Percentiles rank a stretch among this genome's conserved stretches.
Conservation (phyloP, 30 jellyfish, hydroid and myxozoan species). For the Aurelia sp. region DNA sequence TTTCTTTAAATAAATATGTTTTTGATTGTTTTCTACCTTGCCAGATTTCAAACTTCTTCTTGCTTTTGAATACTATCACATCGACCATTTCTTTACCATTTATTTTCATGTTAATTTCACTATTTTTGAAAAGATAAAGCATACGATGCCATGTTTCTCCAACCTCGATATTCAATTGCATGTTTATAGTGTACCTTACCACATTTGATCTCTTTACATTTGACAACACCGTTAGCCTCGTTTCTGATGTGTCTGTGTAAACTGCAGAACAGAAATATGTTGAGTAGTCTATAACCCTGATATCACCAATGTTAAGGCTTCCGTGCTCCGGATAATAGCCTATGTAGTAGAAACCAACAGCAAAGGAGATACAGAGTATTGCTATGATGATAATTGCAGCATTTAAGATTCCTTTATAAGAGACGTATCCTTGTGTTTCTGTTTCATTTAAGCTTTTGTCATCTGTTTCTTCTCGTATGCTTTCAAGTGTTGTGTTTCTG, state of each 20-base stretch:
- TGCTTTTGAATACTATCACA: conserved; percentile 62
- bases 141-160: conserved; percentile 73
- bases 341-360: conserved; percentile 55
- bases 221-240: conserved; percentile 52
- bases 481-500: conserved; percentile 11
- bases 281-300: conserved; percentile 51
- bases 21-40: conserved; percentile 63
- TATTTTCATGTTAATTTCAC: conserved; percentile 29
- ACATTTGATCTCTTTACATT: background rate
- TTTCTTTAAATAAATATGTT: conserved; percentile 36
- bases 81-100: conserved; percentile 38
- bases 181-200: conserved; percentile 29
- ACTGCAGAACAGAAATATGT: conserved; percentile 78
- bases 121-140: conserved; percentile 52
- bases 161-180: conserved; percentile 14
- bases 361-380: conserved; percentile 39
- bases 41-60: conserved; percentile 66
- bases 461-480: conserved; percentile 31
- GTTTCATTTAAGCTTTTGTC: background rate
- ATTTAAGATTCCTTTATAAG: conserved; percentile 12
- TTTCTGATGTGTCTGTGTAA: conserved; percentile 15
- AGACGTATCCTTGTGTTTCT: background rate
- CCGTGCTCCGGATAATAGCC: conserved; percentile 67
- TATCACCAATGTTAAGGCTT: conserved; percentile 72
- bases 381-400: conserved; percentile 15